phyloP scores from a whole-genome alignment of 2,797 vertebrate genomes.

The Amphiprion clarkii region DNA sequence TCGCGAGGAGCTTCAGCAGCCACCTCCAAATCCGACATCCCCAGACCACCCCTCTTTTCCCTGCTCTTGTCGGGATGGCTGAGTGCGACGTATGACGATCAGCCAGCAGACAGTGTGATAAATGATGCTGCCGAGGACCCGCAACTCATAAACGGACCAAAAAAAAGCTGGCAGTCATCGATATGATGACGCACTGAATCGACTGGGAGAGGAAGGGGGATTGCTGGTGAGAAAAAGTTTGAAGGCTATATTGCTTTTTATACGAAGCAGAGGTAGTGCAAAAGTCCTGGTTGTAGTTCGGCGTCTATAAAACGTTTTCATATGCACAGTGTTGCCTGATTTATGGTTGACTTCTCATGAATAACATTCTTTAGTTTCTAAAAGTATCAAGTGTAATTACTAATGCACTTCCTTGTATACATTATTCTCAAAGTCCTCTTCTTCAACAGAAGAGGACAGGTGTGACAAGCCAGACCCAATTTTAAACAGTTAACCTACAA shows the following conservation, averaged over 20 bases:
- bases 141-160: slow-evolving; percentile 42
- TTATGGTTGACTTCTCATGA: neutral
- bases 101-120: slow-evolving; percentile 58
- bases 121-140: slow-evolving; percentile 45
- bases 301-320: neutral
- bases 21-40: slow-evolving; percentile 50
- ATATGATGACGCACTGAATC: slow-evolving; percentile 46
- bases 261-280: neutral
- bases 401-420: neutral
- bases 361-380: neutral
- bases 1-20: slow-evolving; percentile 43
- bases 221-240: slow-evolving; percentile 18
- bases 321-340: neutral
- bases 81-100: slow-evolving; percentile 60
- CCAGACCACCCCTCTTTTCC: neutral
- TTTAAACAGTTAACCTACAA: neutral
- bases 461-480: neutral
- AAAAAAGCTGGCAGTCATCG: slow-evolving; percentile 46
- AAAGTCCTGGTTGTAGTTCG: neutral
- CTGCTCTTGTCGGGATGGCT: slow-evolving; percentile 50
- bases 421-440: slow-evolving; percentile 4
- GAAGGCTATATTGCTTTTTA: slow-evolving; percentile 1
- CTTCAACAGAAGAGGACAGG: neutral
- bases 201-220: slow-evolving; percentile 25
- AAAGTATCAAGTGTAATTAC: neutral